Percentiles rank a stretch among this genome's conserved stretches.
Evolutionary conservation across 2,888 invertebrate species (phyloP).

Genomic region (Calameuta idolon): DNA sequence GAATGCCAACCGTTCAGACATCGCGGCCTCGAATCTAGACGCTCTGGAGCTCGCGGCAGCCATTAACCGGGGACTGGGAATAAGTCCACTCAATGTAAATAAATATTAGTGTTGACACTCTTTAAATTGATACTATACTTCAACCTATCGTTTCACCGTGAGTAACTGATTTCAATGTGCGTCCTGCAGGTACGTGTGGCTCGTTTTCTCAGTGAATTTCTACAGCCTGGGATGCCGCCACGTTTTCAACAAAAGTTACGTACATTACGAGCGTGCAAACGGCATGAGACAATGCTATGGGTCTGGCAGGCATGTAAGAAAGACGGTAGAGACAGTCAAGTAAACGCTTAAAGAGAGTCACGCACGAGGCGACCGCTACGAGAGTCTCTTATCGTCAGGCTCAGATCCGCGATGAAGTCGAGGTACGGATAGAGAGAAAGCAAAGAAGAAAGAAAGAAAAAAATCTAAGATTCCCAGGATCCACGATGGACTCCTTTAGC

Average conservation of each 20-base stretch:
- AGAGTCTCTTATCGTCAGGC: slow-evolving; percentile 22
- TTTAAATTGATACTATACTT: background rate
- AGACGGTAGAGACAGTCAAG: slow-evolving; percentile 16
- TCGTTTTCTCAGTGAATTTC: background rate
- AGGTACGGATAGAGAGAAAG: slow-evolving; percentile 47
- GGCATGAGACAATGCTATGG: slow-evolving; percentile 6
- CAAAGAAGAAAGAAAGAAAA: slow-evolving; percentile 27
- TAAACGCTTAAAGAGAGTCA: slow-evolving; percentile 41
- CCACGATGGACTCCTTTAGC: slow-evolving; percentile 24
- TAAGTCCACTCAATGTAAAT: slow-evolving; percentile 28
- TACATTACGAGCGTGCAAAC: slow-evolving; percentile 15
- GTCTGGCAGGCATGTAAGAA: slow-evolving; percentile 25
- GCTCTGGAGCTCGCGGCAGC: slow-evolving; percentile 27
- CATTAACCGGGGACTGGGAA: slow-evolving; percentile 40
- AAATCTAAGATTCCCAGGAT: slow-evolving; percentile 63
- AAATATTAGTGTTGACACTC: slow-evolving; percentile 36
- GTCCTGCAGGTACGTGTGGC: background rate
- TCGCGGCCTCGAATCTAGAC: slow-evolving; percentile 39
- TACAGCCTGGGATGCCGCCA: background rate
- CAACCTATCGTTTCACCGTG: background rate
- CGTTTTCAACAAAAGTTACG: slow-evolving; percentile 12
- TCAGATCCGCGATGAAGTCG: slow-evolving; percentile 35
- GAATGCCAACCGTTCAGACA: slow-evolving; percentile 36
- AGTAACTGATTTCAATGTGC: background rate
- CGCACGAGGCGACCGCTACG: slow-evolving; percentile 44